Percentiles rank a stretch among this genome's conserved stretches.
phyloP scores from a whole-genome alignment of 2,797 vertebrate genomes.

The Sardinella longiceps region DNA sequence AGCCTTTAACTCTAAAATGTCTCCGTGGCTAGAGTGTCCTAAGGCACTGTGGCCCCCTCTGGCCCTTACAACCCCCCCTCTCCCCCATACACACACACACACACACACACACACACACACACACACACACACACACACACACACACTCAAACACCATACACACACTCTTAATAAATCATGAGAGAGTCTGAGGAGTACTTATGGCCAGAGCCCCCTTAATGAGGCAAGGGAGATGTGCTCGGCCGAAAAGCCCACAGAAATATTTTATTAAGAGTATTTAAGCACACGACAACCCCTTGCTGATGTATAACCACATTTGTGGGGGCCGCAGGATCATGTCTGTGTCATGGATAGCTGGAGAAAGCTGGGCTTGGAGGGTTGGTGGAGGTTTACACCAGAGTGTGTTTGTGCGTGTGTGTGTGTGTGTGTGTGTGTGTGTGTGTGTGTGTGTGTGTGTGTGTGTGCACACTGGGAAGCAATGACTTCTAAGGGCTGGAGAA shows the following conservation, averaged over 20 bases:
- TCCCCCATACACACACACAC: not conserved
- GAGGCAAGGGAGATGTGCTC: conserved; percentile 61
- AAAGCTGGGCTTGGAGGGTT: not conserved
- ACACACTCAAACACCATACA: not conserved
- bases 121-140: conserved; percentile 37
- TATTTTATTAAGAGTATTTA: conserved; percentile 81
- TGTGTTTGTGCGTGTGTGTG: conserved; percentile 1
- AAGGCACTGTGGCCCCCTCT: conserved; percentile 72
- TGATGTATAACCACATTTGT: conserved; percentile 63
- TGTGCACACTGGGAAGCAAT: not conserved
- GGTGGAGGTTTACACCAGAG: not conserved
- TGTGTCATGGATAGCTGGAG: conserved; percentile 63
- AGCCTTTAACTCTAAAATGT: conserved; percentile 77
- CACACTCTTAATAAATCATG: conserved; percentile 79
- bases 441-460: not conserved
- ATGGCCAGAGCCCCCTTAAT: conserved; percentile 76
- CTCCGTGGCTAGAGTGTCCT: conserved; percentile 75
- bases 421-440: conserved; percentile 7
- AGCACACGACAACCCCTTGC: conserved; percentile 65
- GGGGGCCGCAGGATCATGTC: conserved; percentile 59
- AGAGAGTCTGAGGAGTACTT: conserved; percentile 72
- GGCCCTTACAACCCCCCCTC: conserved; percentile 56
- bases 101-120: conserved; percentile 4
- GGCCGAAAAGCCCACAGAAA: conserved; percentile 66
- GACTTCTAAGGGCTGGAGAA: not conserved